Percentiles rank a stretch among this genome's conserved stretches.
Evolutionary conservation across 2,797 vertebrate genomes (phyloP).

Genomic region (Sternarchorhynchus goeldii): DNA sequence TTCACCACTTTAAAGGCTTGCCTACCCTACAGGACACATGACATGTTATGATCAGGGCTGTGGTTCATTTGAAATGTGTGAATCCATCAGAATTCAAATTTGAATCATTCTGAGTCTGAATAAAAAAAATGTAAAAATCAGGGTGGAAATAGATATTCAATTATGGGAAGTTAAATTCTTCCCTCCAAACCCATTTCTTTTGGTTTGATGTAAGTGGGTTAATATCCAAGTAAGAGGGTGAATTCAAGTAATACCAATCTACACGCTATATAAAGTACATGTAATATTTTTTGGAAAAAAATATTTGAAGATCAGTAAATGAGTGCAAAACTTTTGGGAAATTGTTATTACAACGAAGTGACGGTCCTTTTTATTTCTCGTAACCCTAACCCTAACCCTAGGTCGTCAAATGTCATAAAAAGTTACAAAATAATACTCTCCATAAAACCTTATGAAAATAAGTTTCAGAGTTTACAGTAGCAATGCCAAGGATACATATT

Average conservation of each 20-base stretch:
- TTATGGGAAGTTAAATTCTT: too few relatives aligned
- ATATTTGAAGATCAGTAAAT: too few relatives aligned
- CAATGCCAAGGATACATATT: constrained; percentile 2
- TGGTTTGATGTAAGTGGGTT: not conserved
- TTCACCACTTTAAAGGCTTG: constrained; percentile 16
- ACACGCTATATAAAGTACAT: not conserved
- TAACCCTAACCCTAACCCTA: too few relatives aligned
- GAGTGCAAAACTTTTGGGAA: too few relatives aligned
- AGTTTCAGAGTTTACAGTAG: not conserved
- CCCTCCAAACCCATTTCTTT: not conserved
- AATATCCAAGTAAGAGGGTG: not conserved
- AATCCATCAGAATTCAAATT: not conserved
- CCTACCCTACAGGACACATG: not conserved
- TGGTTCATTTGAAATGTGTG: not conserved
- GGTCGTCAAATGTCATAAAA: too few relatives aligned
- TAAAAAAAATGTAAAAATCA: not conserved
- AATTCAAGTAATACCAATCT: not conserved
- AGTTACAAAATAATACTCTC: too few relatives aligned
- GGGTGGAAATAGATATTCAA: not conserved
- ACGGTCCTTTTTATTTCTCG: too few relatives aligned
- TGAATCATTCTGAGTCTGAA: not conserved
- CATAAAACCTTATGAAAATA: not conserved
- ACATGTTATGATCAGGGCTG: not conserved
- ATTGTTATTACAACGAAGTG: too few relatives aligned
- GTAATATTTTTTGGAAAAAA: too few relatives aligned